Evolutionary conservation across 2,888 invertebrate species (phyloP), one percentile per base, ranked within the genome.

Genomic region (Pristionchus mayeri): DNA sequence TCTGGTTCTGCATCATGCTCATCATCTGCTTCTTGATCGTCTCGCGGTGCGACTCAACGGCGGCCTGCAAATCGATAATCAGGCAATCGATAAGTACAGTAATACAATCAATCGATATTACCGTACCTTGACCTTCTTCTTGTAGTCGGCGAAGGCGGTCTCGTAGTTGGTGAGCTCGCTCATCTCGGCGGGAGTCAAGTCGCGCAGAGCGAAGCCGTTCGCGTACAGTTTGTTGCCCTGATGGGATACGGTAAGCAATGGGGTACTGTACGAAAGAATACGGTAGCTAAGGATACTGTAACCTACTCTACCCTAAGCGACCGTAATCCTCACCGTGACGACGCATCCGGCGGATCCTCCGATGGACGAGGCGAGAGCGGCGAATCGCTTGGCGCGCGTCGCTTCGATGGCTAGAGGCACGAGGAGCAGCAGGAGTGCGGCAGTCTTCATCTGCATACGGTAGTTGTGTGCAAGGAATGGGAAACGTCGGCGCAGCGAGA

Each of bases 301-400:
- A 1, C 30, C 54, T 54, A 7, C 54, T n/a, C 0, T 24, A 13
- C 16, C 54, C 54, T n/a, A 3, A 54, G 7, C 21, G 54, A 67
- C 63, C 3, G 79, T 78, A 60, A 60, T 27, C 4, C 57, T 60
- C 71, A 89, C 90, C 54, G 92, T 91, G 52, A 92, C 92, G n/a
- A 92, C 91, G 85, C 92, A 92, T 80, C 92, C 92, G 67, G 90
- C 88, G 37, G 87, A 85, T 82, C 91, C 91, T 7, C 91, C 91
- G 52, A 90, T 88, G 48, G 90, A 87, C n/a, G 87, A 88, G 27
- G 90, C 85, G 79, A 82, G 48, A 27, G 90, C 87, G 78, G 90
- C 88, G 86, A 92, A 84, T 37, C 84, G 50, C 75, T 84, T 84
- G 37, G 71, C 50, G 48, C 84, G 84, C 34, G 34, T 75, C n/a